Percentiles rank a stretch among this genome's conserved stretches.
phyloP scores from a whole-genome alignment of 2,888 invertebrate species.

The Stictocephala bisonia region DNA sequence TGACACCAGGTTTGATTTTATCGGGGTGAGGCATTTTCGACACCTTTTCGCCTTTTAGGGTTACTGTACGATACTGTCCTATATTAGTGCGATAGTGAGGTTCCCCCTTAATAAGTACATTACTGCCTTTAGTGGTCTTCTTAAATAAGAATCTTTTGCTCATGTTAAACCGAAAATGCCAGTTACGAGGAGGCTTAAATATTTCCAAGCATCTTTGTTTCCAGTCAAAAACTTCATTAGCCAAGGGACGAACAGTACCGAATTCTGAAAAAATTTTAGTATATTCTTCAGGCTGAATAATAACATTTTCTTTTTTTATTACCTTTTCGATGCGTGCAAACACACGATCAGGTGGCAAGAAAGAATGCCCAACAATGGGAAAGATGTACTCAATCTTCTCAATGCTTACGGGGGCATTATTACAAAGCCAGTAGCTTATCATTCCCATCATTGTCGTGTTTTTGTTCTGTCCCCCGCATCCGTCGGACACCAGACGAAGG shows the following conservation, averaged over 20 bases:
- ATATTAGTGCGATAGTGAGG: neutral
- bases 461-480: constrained; percentile 55
- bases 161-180: constrained; percentile 30
- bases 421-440: constrained; percentile 44
- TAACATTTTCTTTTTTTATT: constrained; percentile 45
- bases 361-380: constrained; percentile 49
- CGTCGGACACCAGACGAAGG: constrained; percentile 50
- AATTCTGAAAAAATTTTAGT: neutral
- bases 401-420: neutral
- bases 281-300: constrained; percentile 48
- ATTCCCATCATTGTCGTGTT: constrained; percentile 51
- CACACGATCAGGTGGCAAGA: constrained; percentile 50
- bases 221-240: neutral
- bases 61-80: neutral
- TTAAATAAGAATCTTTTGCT: constrained; percentile 16
- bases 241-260: neutral
- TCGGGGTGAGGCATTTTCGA: neutral
- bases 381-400: neutral
- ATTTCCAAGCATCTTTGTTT: neutral
- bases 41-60: neutral
- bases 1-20: neutral
- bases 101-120: neutral
- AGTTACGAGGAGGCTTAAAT: neutral
- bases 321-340: constrained; percentile 50
- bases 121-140: neutral